Evolutionary conservation across 2,797 vertebrate genomes (phyloP).

Genomic region (Taeniopygia guttata): DNA sequence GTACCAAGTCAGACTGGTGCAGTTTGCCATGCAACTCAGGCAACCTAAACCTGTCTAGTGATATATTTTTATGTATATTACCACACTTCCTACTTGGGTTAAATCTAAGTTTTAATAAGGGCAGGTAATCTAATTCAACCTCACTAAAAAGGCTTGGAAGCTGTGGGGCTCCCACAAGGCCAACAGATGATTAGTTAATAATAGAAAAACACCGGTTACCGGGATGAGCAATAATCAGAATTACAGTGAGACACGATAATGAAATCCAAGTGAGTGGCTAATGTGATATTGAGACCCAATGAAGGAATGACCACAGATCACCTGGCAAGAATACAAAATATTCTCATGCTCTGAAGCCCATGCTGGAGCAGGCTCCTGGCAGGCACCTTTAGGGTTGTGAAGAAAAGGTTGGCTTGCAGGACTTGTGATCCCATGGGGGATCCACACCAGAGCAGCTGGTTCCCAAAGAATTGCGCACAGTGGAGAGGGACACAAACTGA

Average conservation of each 20-base stretch:
- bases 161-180: constrained; percentile 22
- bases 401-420: not conserved
- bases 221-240: constrained; percentile 58
- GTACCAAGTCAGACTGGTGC: not conserved
- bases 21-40: not conserved
- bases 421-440: not conserved
- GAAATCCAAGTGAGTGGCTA: constrained; percentile 33
- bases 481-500: not conserved
- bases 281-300: not conserved
- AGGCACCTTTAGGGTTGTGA: not conserved
- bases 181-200: constrained; percentile 62
- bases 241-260: constrained; percentile 13
- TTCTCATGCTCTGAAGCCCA: not conserved
- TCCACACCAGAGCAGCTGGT: fast-evolving
- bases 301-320: not conserved
- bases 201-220: constrained; percentile 38
- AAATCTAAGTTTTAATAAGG: constrained; percentile 54
- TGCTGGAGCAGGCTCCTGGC: not conserved
- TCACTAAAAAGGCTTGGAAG: constrained; percentile 41
- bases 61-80: not conserved
- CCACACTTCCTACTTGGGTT: not conserved
- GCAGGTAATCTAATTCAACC: constrained; percentile 53
- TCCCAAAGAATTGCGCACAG: not conserved
- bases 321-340: not conserved
- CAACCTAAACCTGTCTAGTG: not conserved